Base-by-base conservation (phyloP, 2,113 vertebrate species). In the Siniperca knerii region DNA sequence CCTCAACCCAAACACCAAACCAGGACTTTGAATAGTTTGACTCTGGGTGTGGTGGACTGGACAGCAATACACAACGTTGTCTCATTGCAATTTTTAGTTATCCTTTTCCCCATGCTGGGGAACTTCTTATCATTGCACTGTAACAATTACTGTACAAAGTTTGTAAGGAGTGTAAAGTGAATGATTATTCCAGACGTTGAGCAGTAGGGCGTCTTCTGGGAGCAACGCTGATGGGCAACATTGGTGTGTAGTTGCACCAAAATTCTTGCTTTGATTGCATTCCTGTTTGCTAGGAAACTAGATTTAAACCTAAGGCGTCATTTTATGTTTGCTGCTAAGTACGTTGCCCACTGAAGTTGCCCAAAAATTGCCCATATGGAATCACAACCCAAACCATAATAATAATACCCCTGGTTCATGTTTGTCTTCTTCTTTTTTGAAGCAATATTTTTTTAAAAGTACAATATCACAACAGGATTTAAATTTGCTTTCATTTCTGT, bases 81-180 rank as follows among this genome's bases (percentile, higher is more conserved):
- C 68, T 81, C 62, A 9, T 70, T 78, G 67, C 67, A 50, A 68
- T 74, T 70, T 54, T 54, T 65, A 40, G 68, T 48, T 58, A 23
- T 75, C 46, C 66, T 64, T 33, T 57, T 74, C 83, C 66, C 62
- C 42, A 52, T 42, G 66, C 79, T 60, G 75, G 81, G 74, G 69
- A 80, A 37, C 67, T 13, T 85, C 73, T 96, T 95, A 95, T 96
- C 94, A 95, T 97, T 97, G 97, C 96, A 97, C 97, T 97, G 96
- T 97, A 94, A 94, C 87, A 77, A 95, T 95, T 95, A 93, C 77
- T 97, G 96, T 97, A 97, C 91, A 97, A 93, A 92, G 90, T 94
- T 87, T 86, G 44, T 86, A 94, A 96, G 96, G 96, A 95, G 95
- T 90, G 86, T 88, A 90, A 86, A 88, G 74, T 92, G 87, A 95